phyloP scores from a whole-genome alignment of 2,888 invertebrate genomes.

The Pheosia tremula region DNA sequence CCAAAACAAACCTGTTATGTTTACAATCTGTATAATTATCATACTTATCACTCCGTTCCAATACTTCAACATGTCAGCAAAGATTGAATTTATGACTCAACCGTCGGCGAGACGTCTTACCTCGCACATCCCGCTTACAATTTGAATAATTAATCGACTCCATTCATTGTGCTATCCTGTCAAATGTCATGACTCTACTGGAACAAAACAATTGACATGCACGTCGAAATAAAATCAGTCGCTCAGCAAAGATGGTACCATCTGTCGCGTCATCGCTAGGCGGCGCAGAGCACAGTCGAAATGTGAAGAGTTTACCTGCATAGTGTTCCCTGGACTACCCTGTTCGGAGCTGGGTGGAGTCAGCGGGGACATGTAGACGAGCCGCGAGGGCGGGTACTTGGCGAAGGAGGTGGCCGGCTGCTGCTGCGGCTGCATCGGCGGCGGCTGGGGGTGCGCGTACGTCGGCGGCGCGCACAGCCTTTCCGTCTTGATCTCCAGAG shows the following conservation, averaged over 20 bases:
- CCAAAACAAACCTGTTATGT: neutral
- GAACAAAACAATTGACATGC: constrained; percentile 36
- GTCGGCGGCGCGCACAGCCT: constrained; percentile 85
- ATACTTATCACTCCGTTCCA: neutral
- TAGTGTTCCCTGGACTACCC: constrained; percentile 90
- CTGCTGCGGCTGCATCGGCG: constrained; percentile 66
- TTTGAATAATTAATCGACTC: constrained; percentile 35
- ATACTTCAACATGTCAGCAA: constrained; percentile 3
- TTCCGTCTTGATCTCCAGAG: constrained; percentile 92
- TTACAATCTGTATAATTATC: neutral
- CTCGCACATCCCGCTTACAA: constrained; percentile 35
- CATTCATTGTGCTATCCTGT: constrained; percentile 23
- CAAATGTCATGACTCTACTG: constrained; percentile 36
- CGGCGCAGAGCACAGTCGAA: constrained; percentile 52
- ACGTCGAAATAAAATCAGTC: constrained; percentile 44
- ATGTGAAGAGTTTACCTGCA: constrained; percentile 72
- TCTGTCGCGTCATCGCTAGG: constrained; percentile 56
- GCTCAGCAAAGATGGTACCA: constrained; percentile 74
- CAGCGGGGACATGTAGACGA: constrained; percentile 92
- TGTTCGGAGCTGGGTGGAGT: constrained; percentile 96
- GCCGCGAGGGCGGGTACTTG: constrained; percentile 76
- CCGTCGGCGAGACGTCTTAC: constrained; percentile 37
- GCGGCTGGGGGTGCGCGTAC: constrained; percentile 65
- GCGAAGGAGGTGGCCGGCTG: constrained; percentile 66
- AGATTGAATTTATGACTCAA: constrained; percentile 6